Evolutionary conservation across 2,888 invertebrate genomes (phyloP).

Genomic region (Euplagia quadripunctaria): DNA sequence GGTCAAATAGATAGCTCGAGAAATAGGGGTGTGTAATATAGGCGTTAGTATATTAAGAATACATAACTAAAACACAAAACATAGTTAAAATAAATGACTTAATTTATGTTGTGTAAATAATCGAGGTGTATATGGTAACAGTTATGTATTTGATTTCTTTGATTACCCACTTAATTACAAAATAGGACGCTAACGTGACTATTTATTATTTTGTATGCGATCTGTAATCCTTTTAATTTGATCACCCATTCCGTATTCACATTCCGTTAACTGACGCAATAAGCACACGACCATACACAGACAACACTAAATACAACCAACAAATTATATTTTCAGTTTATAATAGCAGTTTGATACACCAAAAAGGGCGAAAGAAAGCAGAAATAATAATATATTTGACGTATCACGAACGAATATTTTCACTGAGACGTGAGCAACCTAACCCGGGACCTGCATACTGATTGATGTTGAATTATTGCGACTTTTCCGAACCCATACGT

Average conservation of each 20-base stretch:
- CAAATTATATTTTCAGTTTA: slow-evolving; percentile 64
- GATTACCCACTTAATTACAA: slow-evolving; percentile 55
- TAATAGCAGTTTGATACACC: slow-evolving; percentile 63
- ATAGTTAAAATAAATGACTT: background rate
- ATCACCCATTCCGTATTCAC: slow-evolving; percentile 51
- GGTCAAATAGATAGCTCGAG: no score
- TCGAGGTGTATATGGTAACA: slow-evolving; percentile 41
- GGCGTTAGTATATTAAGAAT: background rate
- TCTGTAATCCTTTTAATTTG: slow-evolving; percentile 52
- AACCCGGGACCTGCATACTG: slow-evolving; percentile 76
- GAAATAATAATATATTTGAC: slow-evolving; percentile 73
- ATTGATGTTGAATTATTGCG: slow-evolving; percentile 59
- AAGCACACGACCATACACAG: slow-evolving; percentile 35
- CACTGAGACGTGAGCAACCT: slow-evolving; percentile 73
- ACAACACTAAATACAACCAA: slow-evolving; percentile 33
- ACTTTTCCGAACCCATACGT: slow-evolving; percentile 62
- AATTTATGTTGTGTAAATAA: slow-evolving; percentile 40
- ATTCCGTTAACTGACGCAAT: slow-evolving; percentile 47
- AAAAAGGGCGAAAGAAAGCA: slow-evolving; percentile 80
- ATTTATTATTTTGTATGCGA: slow-evolving; percentile 52
- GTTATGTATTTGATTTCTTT: slow-evolving; percentile 46
- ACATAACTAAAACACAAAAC: background rate
- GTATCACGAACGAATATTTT: slow-evolving; percentile 75
- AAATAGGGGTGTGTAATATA: no score
- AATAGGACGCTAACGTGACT: slow-evolving; percentile 43